Percentiles rank a stretch among this genome's conserved stretches.
Conservation (phyloP, 2,888 invertebrate species). For the Patella ulyssiponensis region DNA sequence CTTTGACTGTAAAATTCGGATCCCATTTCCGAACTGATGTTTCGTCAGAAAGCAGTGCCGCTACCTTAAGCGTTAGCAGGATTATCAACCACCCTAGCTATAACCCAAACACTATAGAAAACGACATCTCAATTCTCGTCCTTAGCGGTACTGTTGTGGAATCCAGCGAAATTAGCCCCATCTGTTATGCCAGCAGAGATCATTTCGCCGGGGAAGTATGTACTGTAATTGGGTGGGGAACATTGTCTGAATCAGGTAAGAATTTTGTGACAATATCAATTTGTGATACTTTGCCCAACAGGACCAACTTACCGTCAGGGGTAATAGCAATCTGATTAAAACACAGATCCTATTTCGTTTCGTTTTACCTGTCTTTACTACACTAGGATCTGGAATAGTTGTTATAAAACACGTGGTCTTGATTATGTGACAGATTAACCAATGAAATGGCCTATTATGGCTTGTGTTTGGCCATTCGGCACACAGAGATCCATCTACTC, state of each 20-base stretch:
- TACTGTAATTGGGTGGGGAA: slow-evolving; percentile 35
- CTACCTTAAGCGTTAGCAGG: not conserved
- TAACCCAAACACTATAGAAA: slow-evolving; percentile 33
- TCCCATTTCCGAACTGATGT: not conserved
- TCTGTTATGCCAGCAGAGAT: slow-evolving; percentile 27
- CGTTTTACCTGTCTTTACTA: too few relatives aligned
- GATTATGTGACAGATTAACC: too few relatives aligned
- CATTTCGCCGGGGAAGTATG: slow-evolving; percentile 23
- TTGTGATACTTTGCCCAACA: not conserved
- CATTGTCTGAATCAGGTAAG: slow-evolving; percentile 14
- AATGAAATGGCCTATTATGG: too few relatives aligned
- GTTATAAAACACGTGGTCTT: too few relatives aligned
- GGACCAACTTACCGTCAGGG: too few relatives aligned
- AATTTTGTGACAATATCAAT: not conserved
- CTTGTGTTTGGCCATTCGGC: too few relatives aligned
- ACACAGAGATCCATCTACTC: too few relatives aligned
- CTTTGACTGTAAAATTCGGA: not conserved
- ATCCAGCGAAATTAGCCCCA: slow-evolving; percentile 21
- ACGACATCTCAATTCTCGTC: slow-evolving; percentile 42
- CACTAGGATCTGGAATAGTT: too few relatives aligned
- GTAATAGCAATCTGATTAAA: too few relatives aligned
- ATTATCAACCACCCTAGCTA: slow-evolving; percentile 28
- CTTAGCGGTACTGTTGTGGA: slow-evolving; percentile 23
- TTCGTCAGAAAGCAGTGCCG: not conserved
- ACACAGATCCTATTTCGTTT: too few relatives aligned